Evolutionary conservation across 1,140 invertebrate genomes (phyloP).

Genomic region (Pseudachorutes palmiensis): DNA sequence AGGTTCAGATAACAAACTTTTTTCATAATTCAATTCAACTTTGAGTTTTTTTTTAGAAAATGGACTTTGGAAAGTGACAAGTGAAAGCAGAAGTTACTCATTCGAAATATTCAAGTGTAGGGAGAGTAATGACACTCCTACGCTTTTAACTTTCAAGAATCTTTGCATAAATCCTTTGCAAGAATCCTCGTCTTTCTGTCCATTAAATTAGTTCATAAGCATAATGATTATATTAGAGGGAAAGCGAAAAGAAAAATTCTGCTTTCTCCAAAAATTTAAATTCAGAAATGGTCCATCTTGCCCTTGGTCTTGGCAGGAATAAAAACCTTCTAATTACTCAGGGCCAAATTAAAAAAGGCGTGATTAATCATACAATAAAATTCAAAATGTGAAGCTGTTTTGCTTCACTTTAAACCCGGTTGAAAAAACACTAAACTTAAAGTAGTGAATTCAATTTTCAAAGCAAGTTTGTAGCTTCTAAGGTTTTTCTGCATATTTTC

Average conservation of each 20-base stretch:
- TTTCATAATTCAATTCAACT: constrained; percentile 1
- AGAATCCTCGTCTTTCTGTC: no score
- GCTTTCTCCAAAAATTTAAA: background rate
- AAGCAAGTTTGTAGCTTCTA: background rate
- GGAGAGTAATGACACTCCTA: no score
- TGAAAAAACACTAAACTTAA: background rate
- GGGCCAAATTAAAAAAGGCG: background rate
- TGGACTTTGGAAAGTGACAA: background rate
- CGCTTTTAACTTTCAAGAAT: no score
- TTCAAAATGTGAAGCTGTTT: background rate
- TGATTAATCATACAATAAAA: background rate
- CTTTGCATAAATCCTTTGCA: no score
- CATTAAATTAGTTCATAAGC: no score
- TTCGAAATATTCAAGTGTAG: no score
- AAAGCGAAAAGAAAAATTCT: background rate
- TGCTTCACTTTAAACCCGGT: background rate
- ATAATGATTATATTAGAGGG: no score
- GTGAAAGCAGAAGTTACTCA: no score
- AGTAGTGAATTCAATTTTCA: background rate
- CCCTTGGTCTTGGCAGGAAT: background rate
- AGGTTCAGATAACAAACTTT: background rate
- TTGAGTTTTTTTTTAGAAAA: background rate
- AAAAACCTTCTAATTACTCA: background rate
- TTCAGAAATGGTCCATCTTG: background rate
- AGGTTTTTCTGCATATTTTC: background rate